Conservation (phyloP, 2,113 vertebrate genomes). For the Ia io region DNA sequence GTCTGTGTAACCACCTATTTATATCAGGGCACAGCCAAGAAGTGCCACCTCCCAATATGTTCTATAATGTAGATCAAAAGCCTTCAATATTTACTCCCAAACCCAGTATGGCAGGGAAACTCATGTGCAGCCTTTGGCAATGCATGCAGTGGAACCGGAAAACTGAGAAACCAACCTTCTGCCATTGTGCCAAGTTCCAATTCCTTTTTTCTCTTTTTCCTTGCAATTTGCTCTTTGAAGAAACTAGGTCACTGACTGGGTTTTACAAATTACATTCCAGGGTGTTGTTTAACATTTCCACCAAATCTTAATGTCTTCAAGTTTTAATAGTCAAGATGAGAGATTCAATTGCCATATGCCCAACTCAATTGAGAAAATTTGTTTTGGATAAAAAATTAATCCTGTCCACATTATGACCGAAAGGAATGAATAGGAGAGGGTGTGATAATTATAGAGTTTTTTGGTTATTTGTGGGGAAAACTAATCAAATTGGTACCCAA, state of each 20-base stretch:
- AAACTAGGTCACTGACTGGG: neutral
- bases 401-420: neutral
- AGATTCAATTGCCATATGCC: neutral
- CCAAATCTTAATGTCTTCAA: neutral
- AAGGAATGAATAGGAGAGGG: neutral
- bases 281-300: neutral
- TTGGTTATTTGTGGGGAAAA: neutral
- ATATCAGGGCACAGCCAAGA: neutral
- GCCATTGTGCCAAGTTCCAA: neutral
- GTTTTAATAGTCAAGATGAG: neutral
- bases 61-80: slow-evolving; percentile 40
- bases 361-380: neutral
- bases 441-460: neutral
- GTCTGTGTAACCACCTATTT: neutral
- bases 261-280: neutral
- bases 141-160: neutral
- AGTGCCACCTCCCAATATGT: neutral
- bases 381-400: neutral
- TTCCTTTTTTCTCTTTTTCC: neutral
- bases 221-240: neutral
- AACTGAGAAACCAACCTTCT: neutral
- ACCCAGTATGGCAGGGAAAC: neutral
- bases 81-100: slow-evolving; percentile 36
- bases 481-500: neutral
- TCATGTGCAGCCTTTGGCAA: neutral